Conservation (phyloP, 2,888 invertebrate genomes). For the Cheilosia variabilis region DNA sequence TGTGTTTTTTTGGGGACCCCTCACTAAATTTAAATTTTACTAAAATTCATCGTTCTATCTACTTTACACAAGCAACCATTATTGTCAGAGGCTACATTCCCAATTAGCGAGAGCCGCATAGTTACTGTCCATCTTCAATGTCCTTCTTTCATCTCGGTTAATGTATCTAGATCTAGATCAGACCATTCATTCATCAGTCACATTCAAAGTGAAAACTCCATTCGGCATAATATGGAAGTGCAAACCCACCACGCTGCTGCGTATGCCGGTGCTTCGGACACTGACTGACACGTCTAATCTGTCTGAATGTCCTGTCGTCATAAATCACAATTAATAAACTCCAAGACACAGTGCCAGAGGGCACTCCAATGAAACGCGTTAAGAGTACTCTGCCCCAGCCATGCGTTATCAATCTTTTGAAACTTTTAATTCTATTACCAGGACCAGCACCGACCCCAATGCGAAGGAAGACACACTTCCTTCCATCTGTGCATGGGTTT, state of each 20-base stretch:
- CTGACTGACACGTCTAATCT: conserved; percentile 47
- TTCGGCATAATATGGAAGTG: background rate
- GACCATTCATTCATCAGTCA: background rate
- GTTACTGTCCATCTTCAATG: too few species aligned
- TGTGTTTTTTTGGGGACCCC: too few species aligned
- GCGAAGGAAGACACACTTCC: background rate
- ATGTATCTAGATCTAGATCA: too few species aligned
- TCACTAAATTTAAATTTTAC: too few species aligned
- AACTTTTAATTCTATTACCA: conserved; percentile 41
- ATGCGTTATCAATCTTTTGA: conserved; percentile 35
- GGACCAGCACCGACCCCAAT: background rate
- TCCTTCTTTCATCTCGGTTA: too few species aligned
- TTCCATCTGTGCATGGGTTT: background rate
- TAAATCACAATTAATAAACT: conserved; percentile 40
- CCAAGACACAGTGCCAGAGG: conserved; percentile 3
- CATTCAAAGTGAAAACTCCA: background rate
- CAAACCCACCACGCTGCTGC: background rate
- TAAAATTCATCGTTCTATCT: too few species aligned
- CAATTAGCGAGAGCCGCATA: too few species aligned
- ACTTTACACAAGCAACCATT: too few species aligned
- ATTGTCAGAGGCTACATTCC: too few species aligned
- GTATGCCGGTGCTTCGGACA: background rate
- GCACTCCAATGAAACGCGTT: conserved; percentile 3
- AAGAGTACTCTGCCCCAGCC: background rate
- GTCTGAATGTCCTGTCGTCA: conserved; percentile 38